A percentile compares a stretch with the other conserved stretches of the same genome.
Conservation (phyloP, 2,797 vertebrate genomes). For the Pristis pectinata region DNA sequence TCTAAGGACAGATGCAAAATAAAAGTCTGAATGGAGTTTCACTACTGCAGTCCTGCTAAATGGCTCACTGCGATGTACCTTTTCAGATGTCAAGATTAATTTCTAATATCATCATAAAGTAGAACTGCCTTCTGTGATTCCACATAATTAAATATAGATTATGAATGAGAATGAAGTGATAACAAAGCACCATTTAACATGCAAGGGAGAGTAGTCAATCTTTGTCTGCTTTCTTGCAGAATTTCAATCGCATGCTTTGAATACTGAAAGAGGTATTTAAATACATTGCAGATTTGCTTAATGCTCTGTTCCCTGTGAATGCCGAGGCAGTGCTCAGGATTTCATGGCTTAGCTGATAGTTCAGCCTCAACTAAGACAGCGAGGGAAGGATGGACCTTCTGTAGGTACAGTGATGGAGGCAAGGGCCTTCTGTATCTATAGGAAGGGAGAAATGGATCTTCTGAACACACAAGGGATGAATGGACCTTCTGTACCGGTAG, state of each 20-base stretch:
- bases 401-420: too few species aligned
- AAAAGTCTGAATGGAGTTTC: not conserved
- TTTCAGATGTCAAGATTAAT: constrained; percentile 12
- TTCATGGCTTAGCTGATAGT: not conserved
- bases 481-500: too few species aligned
- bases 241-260: not conserved
- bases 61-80: not conserved
- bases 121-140: constrained; percentile 25
- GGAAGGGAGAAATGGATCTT: too few species aligned
- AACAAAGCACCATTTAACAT: constrained; percentile 16
- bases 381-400: not conserved
- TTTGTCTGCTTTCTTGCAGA: constrained; percentile 4
- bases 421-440: too few species aligned
- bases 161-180: constrained; percentile 18
- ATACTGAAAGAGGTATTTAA: not conserved
- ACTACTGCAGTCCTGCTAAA: not conserved
- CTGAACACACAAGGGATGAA: too few species aligned
- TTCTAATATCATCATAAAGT: constrained; percentile 25
- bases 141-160: constrained; percentile 32
- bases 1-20: not conserved
- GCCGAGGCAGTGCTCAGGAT: not conserved
- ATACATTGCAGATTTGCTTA: not conserved
- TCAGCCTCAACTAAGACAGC: not conserved
- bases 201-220: not conserved
- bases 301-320: not conserved